Conservation (phyloP, 2,797 vertebrate species). For the Anguilla anguilla region DNA sequence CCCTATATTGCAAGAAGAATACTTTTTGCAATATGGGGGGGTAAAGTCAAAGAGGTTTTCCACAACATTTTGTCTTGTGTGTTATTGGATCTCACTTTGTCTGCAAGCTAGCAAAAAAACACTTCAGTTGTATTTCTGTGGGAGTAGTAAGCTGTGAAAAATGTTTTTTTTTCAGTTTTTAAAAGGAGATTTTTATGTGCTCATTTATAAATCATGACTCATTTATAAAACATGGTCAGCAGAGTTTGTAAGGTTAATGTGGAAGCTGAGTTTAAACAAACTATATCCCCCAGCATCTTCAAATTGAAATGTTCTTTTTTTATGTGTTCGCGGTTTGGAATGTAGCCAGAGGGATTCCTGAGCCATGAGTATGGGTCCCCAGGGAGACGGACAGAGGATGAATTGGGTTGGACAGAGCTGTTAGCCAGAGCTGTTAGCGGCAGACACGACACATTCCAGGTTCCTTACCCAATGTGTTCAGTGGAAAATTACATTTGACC, state of each 20-base stretch:
- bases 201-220: background rate
- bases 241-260: background rate
- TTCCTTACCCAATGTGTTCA: constrained; percentile 32
- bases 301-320: constrained; percentile 17
- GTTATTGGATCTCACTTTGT: background rate
- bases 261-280: constrained; percentile 8
- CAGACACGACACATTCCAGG: constrained; percentile 42
- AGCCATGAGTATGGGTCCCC: constrained; percentile 39
- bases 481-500: constrained; percentile 39
- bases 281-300: constrained; percentile 23
- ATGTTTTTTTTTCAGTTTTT: background rate
- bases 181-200: background rate
- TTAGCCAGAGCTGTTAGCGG: background rate
- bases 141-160: background rate
- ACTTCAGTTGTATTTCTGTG: background rate
- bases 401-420: constrained; percentile 12
- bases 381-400: constrained; percentile 33
- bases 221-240: background rate
- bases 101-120: background rate
- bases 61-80: background rate
- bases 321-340: constrained; percentile 19
- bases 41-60: background rate
- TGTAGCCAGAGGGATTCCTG: constrained; percentile 44
- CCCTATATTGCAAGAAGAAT: background rate
- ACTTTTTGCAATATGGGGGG: background rate